A percentile compares a stretch with the other conserved stretches of the same genome.
Conservation (phyloP, 2,888 invertebrate genomes). For the Cenopis cana region DNA sequence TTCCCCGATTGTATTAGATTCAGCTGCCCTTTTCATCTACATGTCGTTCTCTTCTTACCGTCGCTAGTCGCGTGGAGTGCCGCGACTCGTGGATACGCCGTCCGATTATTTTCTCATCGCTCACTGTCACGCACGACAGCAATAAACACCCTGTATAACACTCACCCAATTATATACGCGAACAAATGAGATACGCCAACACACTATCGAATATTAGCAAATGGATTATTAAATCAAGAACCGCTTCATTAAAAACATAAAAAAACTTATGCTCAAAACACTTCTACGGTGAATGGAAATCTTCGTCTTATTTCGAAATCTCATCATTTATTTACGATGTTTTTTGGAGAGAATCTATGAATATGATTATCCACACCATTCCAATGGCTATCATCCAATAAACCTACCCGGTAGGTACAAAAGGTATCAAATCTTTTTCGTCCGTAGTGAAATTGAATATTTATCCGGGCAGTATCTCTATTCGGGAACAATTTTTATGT, state of each 20-base stretch:
- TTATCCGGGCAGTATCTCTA: slow-evolving; percentile 85
- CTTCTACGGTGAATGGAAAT: slow-evolving; percentile 14
- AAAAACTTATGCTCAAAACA: slow-evolving; percentile 11
- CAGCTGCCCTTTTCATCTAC: slow-evolving; percentile 85
- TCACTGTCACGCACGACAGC: slow-evolving; percentile 36
- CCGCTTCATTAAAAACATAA: slow-evolving; percentile 32
- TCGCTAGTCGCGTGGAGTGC: slow-evolving; percentile 49
- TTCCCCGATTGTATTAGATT: slow-evolving; percentile 85
- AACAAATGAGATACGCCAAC: slow-evolving; percentile 23
- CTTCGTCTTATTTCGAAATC: slow-evolving; percentile 19
- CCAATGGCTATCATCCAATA: slow-evolving; percentile 83
- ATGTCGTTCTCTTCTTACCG: slow-evolving; percentile 76
- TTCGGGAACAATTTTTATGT: slow-evolving; percentile 84
- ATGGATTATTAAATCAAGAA: slow-evolving; percentile 42
- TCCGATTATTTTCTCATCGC: slow-evolving; percentile 44
- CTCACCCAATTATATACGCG: slow-evolving; percentile 31
- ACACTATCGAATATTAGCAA: slow-evolving; percentile 32
- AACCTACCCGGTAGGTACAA: slow-evolving; percentile 80
- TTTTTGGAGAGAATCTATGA: slow-evolving; percentile 78
- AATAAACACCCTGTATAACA: slow-evolving; percentile 24
- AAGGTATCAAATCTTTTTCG: slow-evolving; percentile 85
- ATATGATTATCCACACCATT: slow-evolving; percentile 83
- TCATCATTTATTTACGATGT: slow-evolving; percentile 64
- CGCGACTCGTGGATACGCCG: slow-evolving; percentile 71
- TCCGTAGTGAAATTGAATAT: slow-evolving; percentile 85